Evolutionary conservation across 2,113 vertebrate species (phyloP).

Genomic region (Calcarius ornatus): DNA sequence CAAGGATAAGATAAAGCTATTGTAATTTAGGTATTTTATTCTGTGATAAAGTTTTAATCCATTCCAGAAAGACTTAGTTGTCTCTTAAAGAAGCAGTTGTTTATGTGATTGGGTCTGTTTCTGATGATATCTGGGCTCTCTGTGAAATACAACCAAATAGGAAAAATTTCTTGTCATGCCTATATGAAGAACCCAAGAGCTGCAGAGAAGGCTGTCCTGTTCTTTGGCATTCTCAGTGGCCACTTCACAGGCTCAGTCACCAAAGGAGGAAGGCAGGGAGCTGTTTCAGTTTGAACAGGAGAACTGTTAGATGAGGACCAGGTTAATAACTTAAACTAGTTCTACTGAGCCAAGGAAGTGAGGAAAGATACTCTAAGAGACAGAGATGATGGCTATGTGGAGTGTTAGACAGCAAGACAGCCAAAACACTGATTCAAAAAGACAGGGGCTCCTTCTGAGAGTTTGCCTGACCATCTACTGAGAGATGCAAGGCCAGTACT

Average conservation of each 20-base stretch:
- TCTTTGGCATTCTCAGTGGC: neutral
- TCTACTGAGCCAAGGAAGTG: neutral
- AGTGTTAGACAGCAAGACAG: neutral
- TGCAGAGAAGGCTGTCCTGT: neutral
- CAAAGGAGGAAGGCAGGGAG: neutral
- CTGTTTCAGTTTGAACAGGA: neutral
- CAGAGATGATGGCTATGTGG: neutral
- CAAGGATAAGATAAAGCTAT: neutral
- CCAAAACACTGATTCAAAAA: neutral
- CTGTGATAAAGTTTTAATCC: neutral
- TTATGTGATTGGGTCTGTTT: neutral
- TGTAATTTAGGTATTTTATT: neutral
- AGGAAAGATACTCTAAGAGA: neutral
- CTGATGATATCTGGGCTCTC: neutral
- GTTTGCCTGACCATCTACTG: neutral
- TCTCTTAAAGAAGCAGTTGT: neutral
- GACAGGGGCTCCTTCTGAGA: neutral
- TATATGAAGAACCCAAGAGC: neutral
- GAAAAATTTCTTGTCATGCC: neutral
- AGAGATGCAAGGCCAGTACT: rapidly evolving
- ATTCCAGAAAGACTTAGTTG: neutral
- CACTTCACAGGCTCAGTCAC: neutral
- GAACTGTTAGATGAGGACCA: neutral
- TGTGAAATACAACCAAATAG: neutral
- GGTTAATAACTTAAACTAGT: neutral